A percentile compares a stretch with the other conserved stretches of the same genome.
Conservation (phyloP, 2,888 invertebrate species). For the Imbricaverruca yamaguchii region DNA sequence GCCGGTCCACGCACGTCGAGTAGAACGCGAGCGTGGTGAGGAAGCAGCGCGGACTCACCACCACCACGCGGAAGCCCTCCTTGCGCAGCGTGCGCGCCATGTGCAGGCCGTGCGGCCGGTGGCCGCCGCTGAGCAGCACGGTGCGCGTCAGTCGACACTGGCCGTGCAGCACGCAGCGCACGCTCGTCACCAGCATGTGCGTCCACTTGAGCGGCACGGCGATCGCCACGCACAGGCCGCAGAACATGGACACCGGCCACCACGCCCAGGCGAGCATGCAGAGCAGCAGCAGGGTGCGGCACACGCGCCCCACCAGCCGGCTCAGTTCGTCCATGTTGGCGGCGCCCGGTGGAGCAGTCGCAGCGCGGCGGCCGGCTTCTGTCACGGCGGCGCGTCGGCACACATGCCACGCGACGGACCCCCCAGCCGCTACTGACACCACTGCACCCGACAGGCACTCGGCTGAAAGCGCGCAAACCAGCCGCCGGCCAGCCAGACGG, state of each 20-base stretch:
- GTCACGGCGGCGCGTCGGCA: no score
- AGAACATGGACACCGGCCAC: neutral
- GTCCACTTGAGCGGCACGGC: neutral
- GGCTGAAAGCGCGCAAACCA: no score
- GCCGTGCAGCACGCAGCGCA: neutral
- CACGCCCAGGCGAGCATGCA: neutral
- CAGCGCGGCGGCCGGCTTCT: no score
- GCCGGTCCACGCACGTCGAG: constrained; percentile 8
- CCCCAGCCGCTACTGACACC: no score
- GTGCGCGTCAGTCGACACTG: neutral
- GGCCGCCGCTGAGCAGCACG: constrained; percentile 14
- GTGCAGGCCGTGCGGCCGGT: constrained; percentile 14
- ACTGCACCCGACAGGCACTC: no score
- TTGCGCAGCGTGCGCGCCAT: constrained; percentile 3
- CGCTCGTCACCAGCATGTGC: neutral
- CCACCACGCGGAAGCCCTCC: constrained; percentile 18
- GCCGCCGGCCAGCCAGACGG: no score
- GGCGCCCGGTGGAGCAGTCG: no score
- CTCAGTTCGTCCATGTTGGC: neutral
- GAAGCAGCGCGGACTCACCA: neutral
- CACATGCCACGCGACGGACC: no score
- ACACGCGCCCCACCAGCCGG: neutral
- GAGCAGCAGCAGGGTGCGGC: neutral
- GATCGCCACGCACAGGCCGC: neutral
- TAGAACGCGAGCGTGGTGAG: constrained; percentile 13